phyloP scores from a whole-genome alignment of 1,140 invertebrate species.

The Dinoponera quadriceps region DNA sequence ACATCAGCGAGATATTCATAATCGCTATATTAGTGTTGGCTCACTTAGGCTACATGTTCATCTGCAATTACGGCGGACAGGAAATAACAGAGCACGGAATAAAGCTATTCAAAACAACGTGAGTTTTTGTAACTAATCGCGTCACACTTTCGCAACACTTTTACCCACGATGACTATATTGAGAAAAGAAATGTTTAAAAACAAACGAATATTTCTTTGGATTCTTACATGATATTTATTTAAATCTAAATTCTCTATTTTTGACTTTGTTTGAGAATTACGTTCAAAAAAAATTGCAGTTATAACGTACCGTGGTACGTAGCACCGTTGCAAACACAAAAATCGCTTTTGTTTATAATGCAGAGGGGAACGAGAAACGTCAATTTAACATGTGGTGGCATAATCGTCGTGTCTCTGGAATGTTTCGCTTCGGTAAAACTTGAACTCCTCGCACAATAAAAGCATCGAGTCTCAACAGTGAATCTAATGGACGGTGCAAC shows the following conservation, averaged over 20 bases:
- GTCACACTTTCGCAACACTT: not conserved
- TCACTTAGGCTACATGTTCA: conserved; percentile 35
- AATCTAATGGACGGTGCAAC: not conserved
- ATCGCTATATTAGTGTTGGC: not conserved
- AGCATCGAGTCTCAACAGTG: not conserved
- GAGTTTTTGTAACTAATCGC: not conserved
- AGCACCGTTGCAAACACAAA: conserved; percentile 33
- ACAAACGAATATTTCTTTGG: too few species aligned
- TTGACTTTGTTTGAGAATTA: conserved; percentile 8
- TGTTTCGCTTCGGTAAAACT: conserved; percentile 36
- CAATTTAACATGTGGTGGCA: not conserved
- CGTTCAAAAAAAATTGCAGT: conserved; percentile 4
- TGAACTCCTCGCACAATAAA: not conserved
- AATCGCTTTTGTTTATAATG: conserved; percentile 39
- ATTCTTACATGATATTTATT: too few species aligned
- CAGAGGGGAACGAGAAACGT: conserved; percentile 12
- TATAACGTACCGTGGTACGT: conserved; percentile 39
- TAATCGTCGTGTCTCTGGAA: conserved; percentile 29
- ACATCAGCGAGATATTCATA: not conserved
- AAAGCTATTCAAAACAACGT: conserved; percentile 29
- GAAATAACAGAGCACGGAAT: conserved; percentile 33
- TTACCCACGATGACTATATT: not conserved
- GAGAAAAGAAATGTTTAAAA: too few species aligned
- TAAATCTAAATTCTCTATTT: not conserved
- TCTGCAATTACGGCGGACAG: conserved; percentile 35